These are phyloP conservation scores for Drosophila testacea DNA, from an alignment of 2,888 invertebrate genomes.

Conservation along the genomic window DNA sequence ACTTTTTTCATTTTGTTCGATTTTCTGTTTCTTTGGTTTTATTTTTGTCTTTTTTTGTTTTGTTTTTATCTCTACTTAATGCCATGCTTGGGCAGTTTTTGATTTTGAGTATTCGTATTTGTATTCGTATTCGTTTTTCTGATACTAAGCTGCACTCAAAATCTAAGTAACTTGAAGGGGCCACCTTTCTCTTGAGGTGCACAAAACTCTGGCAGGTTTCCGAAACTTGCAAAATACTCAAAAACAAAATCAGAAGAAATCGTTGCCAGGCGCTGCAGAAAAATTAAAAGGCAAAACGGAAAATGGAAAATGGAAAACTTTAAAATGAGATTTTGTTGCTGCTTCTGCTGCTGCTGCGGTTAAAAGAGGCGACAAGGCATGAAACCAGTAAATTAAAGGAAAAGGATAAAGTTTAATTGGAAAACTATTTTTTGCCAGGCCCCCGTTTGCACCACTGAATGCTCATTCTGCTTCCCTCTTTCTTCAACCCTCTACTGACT, in stretches of 20 bases:
- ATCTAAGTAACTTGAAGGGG: constrained; percentile 42
- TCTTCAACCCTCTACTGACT: constrained; percentile 12
- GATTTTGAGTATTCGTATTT: constrained; percentile 12
- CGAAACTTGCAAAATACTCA: constrained; percentile 38
- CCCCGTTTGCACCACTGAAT: constrained; percentile 11
- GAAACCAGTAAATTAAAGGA: constrained; percentile 85
- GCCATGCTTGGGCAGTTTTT: constrained; percentile 32
- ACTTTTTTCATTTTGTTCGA: constrained; percentile 16
- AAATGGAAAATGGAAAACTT: constrained; percentile 71
- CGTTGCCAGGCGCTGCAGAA: constrained; percentile 39
- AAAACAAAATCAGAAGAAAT: constrained; percentile 60
- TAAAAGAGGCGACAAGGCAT: constrained; percentile 85
- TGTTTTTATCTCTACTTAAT: constrained; percentile 29
- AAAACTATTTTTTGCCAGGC: constrained; percentile 82
- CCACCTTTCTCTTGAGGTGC: constrained; percentile 8
- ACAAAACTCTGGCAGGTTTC: background rate
- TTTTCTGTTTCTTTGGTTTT: constrained; percentile 11
- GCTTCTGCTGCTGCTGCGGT: constrained; percentile 72
- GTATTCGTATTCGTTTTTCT: constrained; percentile 24
- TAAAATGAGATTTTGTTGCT: constrained; percentile 73
- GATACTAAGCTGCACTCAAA: constrained; percentile 55
- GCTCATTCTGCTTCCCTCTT: constrained; percentile 6
- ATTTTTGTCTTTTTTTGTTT: constrained; percentile 2
- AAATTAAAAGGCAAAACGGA: constrained; percentile 45
- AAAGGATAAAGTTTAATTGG: constrained; percentile 86